Conservation (phyloP, 2,113 vertebrate genomes). For the Microtus ochrogaster region DNA sequence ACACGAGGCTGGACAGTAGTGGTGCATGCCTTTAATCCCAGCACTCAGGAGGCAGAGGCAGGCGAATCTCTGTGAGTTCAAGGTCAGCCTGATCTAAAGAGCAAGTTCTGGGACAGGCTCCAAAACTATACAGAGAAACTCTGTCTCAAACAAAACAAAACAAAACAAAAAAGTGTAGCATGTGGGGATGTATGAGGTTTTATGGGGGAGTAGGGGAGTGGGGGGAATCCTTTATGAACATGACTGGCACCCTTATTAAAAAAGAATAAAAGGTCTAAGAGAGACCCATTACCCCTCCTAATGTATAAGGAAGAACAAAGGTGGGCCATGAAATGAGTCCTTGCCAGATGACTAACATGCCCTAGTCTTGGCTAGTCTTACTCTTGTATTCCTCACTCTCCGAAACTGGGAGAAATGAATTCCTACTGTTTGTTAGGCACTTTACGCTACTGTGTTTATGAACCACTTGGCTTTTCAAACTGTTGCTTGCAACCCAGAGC, state of each 20-base stretch:
- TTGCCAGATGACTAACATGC: background rate
- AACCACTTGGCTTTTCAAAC: background rate
- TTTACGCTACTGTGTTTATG: background rate
- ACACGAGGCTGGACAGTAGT: too few species aligned
- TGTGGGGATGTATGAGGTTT: too few species aligned
- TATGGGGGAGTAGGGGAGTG: too few species aligned
- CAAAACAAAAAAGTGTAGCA: too few species aligned
- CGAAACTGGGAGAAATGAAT: background rate
- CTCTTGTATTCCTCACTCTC: background rate
- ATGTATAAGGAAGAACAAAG: background rate
- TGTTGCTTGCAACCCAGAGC: background rate
- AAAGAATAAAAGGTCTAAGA: background rate
- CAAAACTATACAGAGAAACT: too few species aligned
- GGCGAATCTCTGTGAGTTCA: too few species aligned
- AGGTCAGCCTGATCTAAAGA: too few species aligned
- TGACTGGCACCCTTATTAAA: background rate
- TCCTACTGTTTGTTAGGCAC: background rate
- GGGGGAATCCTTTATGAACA: background rate
- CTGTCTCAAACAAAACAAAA: too few species aligned
- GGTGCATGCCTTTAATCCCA: too few species aligned
- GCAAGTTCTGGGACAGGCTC: too few species aligned
- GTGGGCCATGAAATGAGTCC: background rate
- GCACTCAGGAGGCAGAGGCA: too few species aligned
- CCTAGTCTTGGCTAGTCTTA: background rate
- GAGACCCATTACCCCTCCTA: too few species aligned